phyloP scores from a whole-genome alignment of 1,140 invertebrate species.

The Archegozetes longisetosus region DNA sequence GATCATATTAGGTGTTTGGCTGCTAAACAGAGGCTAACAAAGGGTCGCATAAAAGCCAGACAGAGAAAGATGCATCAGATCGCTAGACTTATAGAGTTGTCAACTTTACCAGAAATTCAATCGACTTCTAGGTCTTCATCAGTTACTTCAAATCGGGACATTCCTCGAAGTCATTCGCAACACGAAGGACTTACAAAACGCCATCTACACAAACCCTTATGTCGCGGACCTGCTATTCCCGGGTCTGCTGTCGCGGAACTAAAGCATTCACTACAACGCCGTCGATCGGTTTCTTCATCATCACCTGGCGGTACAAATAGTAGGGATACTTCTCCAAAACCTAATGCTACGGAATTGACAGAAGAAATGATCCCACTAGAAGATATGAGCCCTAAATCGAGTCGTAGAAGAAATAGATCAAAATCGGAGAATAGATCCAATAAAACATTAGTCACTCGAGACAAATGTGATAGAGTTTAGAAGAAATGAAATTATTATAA shows the following conservation, averaged over 20 bases:
- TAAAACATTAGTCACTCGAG: neutral
- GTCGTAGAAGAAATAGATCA: neutral
- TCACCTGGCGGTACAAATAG: neutral
- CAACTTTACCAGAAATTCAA: neutral
- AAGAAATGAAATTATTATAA: too few species aligned
- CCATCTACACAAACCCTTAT: neutral
- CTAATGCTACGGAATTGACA: neutral
- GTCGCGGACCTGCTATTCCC: constrained; percentile 6
- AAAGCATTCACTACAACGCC: neutral
- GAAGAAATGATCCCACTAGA: constrained; percentile 12
- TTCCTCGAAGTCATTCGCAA: neutral
- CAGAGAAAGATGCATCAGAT: constrained; percentile 92
- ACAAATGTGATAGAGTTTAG: neutral
- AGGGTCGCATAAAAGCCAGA: constrained; percentile 80
- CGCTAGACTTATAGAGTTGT: constrained; percentile 68
- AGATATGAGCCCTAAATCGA: constrained; percentile 10
- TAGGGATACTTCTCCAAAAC: neutral
- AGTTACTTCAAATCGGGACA: neutral
- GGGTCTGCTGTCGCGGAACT: constrained; percentile 7
- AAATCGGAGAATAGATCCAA: neutral
- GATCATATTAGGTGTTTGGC: constrained; percentile 77
- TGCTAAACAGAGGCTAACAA: constrained; percentile 50
- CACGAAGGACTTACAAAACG: neutral
- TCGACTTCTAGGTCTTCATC: neutral
- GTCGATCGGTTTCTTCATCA: neutral